A percentile compares a stretch with the other conserved stretches of the same genome.
Evolutionary conservation across 2,113 vertebrate genomes (phyloP).

Genomic region (Tragelaphus buxtoni): DNA sequence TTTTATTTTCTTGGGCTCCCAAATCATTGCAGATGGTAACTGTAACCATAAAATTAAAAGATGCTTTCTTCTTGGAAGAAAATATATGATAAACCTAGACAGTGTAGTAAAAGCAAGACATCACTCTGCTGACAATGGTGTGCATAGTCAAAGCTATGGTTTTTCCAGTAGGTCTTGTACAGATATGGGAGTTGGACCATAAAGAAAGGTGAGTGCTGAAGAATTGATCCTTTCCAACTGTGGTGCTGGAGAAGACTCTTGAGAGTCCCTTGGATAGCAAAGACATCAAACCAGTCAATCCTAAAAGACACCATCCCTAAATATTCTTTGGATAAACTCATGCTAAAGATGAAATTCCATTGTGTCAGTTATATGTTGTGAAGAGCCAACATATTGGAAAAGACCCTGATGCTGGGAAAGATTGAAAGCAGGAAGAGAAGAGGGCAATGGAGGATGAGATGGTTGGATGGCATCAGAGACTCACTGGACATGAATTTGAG

Average conservation of each 20-base stretch:
- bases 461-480: background rate
- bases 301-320: background rate
- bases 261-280: background rate
- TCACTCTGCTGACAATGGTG: background rate
- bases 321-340: background rate
- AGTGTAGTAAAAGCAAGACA: background rate
- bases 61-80: background rate
- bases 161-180: background rate
- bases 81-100: background rate
- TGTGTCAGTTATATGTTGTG: background rate
- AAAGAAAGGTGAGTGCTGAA: background rate
- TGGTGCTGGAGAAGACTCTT: background rate
- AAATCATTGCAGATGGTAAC: background rate
- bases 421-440: background rate
- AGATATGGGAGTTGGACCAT: background rate
- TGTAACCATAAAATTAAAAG: background rate
- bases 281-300: background rate
- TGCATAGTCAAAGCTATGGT: background rate
- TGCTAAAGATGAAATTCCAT: background rate
- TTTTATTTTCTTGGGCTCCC: background rate
- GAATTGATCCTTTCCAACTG: background rate
- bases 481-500: background rate
- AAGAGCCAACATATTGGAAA: background rate
- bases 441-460: background rate
- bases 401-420: background rate